Percentiles rank a stretch among this genome's conserved stretches.
These are phyloP conservation scores for Urocitellus parryii DNA, from an alignment of 2,113 vertebrate genomes.

Conservation along the genomic window DNA sequence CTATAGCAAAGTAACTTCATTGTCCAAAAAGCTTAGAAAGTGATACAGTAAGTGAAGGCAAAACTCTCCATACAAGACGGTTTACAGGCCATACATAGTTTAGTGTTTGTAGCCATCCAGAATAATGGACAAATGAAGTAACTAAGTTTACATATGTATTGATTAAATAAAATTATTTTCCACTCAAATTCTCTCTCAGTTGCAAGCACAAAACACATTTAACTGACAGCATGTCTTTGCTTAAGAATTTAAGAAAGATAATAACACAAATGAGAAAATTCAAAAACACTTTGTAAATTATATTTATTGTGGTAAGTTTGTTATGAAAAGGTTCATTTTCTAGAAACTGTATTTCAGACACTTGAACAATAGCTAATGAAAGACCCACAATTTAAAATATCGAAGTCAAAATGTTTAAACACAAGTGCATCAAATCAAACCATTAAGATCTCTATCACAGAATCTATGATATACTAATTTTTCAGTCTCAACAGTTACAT, in stretches of 20 bases:
- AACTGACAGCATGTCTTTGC: not conserved
- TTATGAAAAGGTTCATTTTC: conserved; percentile 3
- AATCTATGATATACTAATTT: not conserved
- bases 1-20: conserved; percentile 88
- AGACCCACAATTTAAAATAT: not conserved
- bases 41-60: conserved; percentile 91
- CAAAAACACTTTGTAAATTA: not conserved
- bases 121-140: not conserved
- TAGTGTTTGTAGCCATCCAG: conserved; percentile 90
- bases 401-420: not conserved
- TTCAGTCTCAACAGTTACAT: not conserved
- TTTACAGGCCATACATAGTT: conserved; percentile 84
- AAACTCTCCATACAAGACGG: conserved; percentile 92
- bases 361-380: not conserved
- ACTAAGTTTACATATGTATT: not conserved
- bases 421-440: not conserved
- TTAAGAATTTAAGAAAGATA: not conserved
- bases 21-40: conserved; percentile 89
- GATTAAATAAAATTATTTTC: not conserved
- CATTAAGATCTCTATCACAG: not conserved
- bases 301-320: not conserved
- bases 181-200: not conserved
- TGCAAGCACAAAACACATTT: not conserved
- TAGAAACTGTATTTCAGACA: not conserved
- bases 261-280: not conserved